Base-by-base conservation (phyloP, 2,888 invertebrate genomes). In the Hoplodrina blanda region DNA sequence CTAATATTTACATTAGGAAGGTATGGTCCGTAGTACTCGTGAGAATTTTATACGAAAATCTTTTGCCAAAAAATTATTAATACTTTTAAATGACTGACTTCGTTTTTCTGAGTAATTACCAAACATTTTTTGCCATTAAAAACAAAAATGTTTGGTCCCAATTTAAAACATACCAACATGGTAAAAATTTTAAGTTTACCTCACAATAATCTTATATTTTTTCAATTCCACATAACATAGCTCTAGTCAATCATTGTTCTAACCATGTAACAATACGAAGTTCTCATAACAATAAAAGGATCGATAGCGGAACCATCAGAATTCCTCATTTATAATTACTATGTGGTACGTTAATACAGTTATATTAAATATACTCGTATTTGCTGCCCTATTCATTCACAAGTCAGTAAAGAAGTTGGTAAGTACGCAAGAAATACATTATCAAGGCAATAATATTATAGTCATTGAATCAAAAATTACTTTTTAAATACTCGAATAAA, bases 281-380 rank as follows among this genome's bases (percentile, higher is more conserved):
- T 61, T 13, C 55, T 57, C 41, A 68, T 71, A 57, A 63, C 54
- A 69, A 63, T 65, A 66, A 55, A 73, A 68, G 62, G 41, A 59
- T 41, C 55, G 19, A 64, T 55, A 70, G 41, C 37, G 53, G 41
- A 73, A 55, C 41, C 68, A 60, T 53, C 73, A 64, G 57, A 66
- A 59, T 73, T 57, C 60, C 59, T 52, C 50, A 55, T 50, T 25
- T 68, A 77, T 59, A 70, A 78, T 76, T 63, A 64, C 53, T 60
- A 46, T 17, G 44, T 44, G 6, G 46, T 46, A 17, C 6, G 15
- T 46, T 11, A n/a, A 44, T 56, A 71, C 55, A 50, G 33, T 11
- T 41, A 13, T 41, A 41, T 13, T 41, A 41, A 41, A 37, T 37
- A 37, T 33, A 6, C 7, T 37, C 33, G 7, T 37, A 10, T 13